Base-by-base conservation (phyloP, 2,797 vertebrate species). In the Echiichthys vipera region DNA sequence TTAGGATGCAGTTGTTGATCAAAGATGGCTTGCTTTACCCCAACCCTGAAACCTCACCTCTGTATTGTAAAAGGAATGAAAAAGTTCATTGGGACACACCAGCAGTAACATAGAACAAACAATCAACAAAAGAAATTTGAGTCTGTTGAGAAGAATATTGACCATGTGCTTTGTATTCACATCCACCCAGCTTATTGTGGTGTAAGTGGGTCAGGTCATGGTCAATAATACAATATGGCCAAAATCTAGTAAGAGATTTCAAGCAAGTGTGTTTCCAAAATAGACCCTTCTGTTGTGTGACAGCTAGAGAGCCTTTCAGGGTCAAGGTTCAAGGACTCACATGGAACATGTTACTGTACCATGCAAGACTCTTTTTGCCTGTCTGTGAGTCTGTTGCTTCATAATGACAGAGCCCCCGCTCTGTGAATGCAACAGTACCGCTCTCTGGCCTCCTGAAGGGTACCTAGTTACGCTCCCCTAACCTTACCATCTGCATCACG, bases 401-500 rank as follows among this genome's bases (percentile, higher is more conserved):
- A 15, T 22, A 64, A 56, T 14, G 17, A 59, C 5, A 7, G 34
- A 71, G 18, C 34, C 43, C 7, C 34, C 22, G 55, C 63, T 66
- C 53, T 5, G 65, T 22, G 56, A 80, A 65, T 76, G 71, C 64
- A 64, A 36, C 56, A 39, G 64, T 34, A 11, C 73, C 43, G 78
- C 72, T 71, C 83, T 80, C 71, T 53, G 75, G 81, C 63, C 62
- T 76, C 64, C 62, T 61, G 77, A 85, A 85, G 80, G 80, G 76
- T 73, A 89, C 86, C 86, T 82, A 83, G 77, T 88, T 86, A 88
- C 72, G 53, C 84, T 82, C 71, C 63, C 13, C 81, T 91, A 86
- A 89, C 88, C 90, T 84, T 56, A 83, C 85, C 90, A 91, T 90
- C 86, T 92, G 88, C 90, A 92, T 92, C 85, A 64, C 61, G 74